Percentiles rank a stretch among this genome's conserved stretches.
Evolutionary conservation across 2,113 vertebrate species (phyloP).

Genomic region (Cariama cristata): DNA sequence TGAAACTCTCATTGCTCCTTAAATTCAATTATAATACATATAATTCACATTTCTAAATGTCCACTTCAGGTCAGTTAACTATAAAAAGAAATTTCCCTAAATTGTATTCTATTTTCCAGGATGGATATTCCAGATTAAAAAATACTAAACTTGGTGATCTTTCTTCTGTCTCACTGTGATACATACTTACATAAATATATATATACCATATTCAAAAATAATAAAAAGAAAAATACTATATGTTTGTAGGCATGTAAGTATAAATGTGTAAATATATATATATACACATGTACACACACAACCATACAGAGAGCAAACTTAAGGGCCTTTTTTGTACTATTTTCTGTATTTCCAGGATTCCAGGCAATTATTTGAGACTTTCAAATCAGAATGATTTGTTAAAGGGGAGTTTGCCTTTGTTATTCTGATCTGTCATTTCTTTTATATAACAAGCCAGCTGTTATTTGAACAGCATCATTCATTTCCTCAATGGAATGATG

Average conservation of each 20-base stretch:
- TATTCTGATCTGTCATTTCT: constrained; percentile 60
- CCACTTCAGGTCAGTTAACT: background rate
- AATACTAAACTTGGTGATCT: background rate
- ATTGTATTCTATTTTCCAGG: background rate
- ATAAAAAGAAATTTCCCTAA: background rate
- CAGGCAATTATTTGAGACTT: constrained; percentile 23
- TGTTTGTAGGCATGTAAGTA: background rate
- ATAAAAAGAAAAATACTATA: background rate
- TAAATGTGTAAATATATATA: background rate
- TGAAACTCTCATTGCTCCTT: background rate
- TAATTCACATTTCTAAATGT: background rate
- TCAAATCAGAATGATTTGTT: constrained; percentile 48
- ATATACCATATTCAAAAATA: background rate
- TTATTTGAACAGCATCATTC: constrained; percentile 66
- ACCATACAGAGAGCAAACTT: background rate
- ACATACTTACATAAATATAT: background rate
- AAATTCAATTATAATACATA: background rate
- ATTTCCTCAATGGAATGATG: constrained; percentile 53
- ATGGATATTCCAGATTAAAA: background rate
- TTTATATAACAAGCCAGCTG: constrained; percentile 62
- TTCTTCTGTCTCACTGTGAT: background rate
- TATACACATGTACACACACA: background rate
- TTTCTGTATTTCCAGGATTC: constrained; percentile 46
- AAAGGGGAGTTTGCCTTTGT: constrained; percentile 55
- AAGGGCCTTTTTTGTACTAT: background rate